These are phyloP conservation scores for Andrena flavipes DNA, from an alignment of 2,888 invertebrate species.

Conservation along the genomic window DNA sequence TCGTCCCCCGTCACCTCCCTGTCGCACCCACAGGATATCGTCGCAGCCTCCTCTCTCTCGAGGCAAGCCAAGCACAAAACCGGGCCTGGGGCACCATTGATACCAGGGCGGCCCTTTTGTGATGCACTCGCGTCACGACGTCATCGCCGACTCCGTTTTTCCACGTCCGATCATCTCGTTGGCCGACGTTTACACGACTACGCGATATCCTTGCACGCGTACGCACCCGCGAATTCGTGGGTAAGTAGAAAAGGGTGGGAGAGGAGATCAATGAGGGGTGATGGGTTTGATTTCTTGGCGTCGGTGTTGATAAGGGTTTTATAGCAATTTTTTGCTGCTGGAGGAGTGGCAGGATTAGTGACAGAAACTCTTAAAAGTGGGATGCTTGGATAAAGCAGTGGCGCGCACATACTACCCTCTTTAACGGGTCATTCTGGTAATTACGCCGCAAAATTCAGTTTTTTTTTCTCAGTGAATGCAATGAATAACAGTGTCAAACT, in stretches of 20 bases:
- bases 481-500: no score
- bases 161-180: slow-evolving; percentile 18
- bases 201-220: slow-evolving; percentile 16
- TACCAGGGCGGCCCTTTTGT: slow-evolving; percentile 46
- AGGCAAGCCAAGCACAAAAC: slow-evolving; percentile 63
- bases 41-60: slow-evolving; percentile 54
- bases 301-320: no score
- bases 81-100: slow-evolving; percentile 53
- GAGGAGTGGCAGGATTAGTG: no score
- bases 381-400: no score
- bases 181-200: slow-evolving; percentile 20
- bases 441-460: no score
- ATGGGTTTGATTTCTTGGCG: no score
- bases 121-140: slow-evolving; percentile 48
- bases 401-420: no score
- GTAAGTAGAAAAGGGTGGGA: not conserved
- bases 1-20: slow-evolving; percentile 5
- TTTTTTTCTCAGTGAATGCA: no score
- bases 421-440: no score
- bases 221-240: not conserved
- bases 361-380: no score
- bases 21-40: slow-evolving; percentile 14
- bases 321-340: no score
- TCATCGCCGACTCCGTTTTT: slow-evolving; percentile 44
- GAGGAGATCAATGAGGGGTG: no score